A percentile compares a stretch with the other conserved stretches of the same genome.
phyloP scores from a whole-genome alignment of 2,113 vertebrate species.

The Hassar affinis region DNA sequence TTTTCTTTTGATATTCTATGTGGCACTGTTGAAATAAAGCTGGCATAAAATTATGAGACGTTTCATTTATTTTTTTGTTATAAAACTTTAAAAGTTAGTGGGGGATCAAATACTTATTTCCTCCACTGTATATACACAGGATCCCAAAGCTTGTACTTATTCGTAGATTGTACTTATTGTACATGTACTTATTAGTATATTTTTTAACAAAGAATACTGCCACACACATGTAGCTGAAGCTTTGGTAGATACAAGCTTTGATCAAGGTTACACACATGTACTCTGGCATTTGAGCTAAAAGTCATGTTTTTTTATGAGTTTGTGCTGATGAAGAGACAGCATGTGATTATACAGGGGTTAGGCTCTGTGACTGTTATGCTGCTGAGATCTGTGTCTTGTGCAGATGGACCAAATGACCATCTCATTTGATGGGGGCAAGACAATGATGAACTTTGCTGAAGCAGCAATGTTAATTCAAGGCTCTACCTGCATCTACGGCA shows the following conservation, averaged over 20 bases:
- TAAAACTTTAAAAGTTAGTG: too few species aligned
- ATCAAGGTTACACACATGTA: not conserved
- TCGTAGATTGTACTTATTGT: not conserved
- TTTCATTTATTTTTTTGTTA: too few species aligned
- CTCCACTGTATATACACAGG: too few species aligned
- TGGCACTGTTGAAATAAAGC: too few species aligned
- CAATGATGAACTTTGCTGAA: slow-evolving; percentile 88
- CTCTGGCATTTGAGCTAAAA: not conserved
- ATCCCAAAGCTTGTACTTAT: not conserved
- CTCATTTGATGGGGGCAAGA: slow-evolving; percentile 88
- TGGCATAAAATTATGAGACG: too few species aligned
- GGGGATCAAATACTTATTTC: too few species aligned
- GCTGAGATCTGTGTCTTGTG: not conserved
- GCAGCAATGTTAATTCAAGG: slow-evolving; percentile 91
- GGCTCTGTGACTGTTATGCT: not conserved
- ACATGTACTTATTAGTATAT: not conserved
- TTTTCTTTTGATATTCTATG: too few species aligned
- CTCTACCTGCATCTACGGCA: slow-evolving; percentile 89
- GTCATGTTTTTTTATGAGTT: not conserved
- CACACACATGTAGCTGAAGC: too few species aligned
- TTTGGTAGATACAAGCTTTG: not conserved
- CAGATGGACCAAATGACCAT: slow-evolving; percentile 91
- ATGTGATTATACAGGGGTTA: not conserved
- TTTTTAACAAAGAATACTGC: not conserved
- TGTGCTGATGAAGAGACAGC: not conserved